Evolutionary conservation across 2,888 invertebrate genomes (phyloP).

Genomic region (Nipponacmea schrenckii): DNA sequence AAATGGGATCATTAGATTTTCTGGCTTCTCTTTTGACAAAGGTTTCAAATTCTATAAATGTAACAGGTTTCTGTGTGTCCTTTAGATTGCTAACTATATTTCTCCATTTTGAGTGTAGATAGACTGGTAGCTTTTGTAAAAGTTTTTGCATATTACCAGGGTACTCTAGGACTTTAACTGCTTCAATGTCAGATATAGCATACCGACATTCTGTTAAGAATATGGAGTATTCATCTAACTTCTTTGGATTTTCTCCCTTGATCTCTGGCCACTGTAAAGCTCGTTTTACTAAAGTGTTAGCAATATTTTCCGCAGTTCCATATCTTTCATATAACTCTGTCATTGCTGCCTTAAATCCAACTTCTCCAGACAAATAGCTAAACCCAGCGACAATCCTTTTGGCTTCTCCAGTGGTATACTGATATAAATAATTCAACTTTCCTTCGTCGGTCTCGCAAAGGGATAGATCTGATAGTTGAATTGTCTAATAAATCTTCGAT

Average conservation of each 20-base stretch:
- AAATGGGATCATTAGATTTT: conserved; percentile 21
- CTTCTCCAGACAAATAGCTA: conserved; percentile 13
- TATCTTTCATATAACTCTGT: conserved; percentile 10
- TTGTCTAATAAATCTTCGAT: neutral
- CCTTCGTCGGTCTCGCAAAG: neutral
- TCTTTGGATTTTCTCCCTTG: conserved; percentile 18
- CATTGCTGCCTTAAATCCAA: conserved; percentile 6
- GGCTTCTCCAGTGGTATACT: conserved; percentile 15
- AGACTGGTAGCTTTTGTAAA: neutral
- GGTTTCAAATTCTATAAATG: conserved; percentile 8
- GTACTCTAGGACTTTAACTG: neutral
- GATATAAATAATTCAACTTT: conserved; percentile 2
- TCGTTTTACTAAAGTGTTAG: conserved; percentile 1
- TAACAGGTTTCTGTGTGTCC: conserved; percentile 16
- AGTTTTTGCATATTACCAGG: neutral
- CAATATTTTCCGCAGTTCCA: conserved; percentile 1
- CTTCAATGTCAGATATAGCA: neutral
- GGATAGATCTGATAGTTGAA: neutral
- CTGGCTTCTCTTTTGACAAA: conserved; percentile 15
- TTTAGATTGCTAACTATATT: neutral
- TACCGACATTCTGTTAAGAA: conserved; percentile 11
- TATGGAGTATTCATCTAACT: conserved; percentile 26
- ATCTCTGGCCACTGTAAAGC: conserved; percentile 15
- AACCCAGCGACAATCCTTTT: conserved; percentile 9
- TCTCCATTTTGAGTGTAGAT: neutral